Evolutionary conservation across 1,140 invertebrate genomes (phyloP), one percentile per base, ranked within the genome.

Genomic region (Leptestheria dahalacensis): DNA sequence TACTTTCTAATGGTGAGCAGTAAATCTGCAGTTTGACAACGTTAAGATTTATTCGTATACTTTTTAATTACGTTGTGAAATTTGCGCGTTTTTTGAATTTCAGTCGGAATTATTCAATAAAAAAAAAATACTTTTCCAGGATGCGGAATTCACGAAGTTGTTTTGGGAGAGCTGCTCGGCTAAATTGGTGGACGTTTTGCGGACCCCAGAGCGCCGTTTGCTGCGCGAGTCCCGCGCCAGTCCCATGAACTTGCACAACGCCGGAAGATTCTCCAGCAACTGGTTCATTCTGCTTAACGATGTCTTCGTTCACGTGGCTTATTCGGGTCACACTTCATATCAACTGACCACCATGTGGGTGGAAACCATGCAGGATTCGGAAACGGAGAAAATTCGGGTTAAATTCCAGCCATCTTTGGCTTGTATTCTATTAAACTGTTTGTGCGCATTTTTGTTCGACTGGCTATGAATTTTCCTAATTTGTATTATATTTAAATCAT

Each of bases 341-440:
- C 78, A 79, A 24, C 71, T 92, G 61, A 76, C 77, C 63, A 86
- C 84, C 1, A 67, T 91, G 46, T 93, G 89, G 89, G 77, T 91
- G 1, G 85, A 89, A 71, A 67, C 74, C 52, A 68, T 78, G 49
- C 72, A 75, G 55, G 78, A 81, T 61, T 71, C 73, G 46, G 75
- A 79, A 64, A 73, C 66, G 61, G 62, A 73, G 58, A 73, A 78
- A 74, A 78, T 75, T 65, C 67, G 64, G 60, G 61, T 63, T 52
- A 23, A 26, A 61, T 50, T 11, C 20, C n/a, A n/a, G n/a, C n/a
- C n/a, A n/a, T n/a, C n/a, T n/a, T n/a, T n/a, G n/a, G n/a, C n/a
- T n/a, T n/a, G n/a, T n/a, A n/a, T n/a, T n/a, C n/a, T n/a, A n/a
- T n/a, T n/a, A n/a, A n/a, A n/a, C n/a, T n/a, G n/a, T n/a, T n/a